Percentiles rank a stretch among this genome's conserved stretches.
These are phyloP conservation scores for Pteropus rufus DNA, from an alignment of 2,797 vertebrate genomes.

Conservation along the genomic window DNA sequence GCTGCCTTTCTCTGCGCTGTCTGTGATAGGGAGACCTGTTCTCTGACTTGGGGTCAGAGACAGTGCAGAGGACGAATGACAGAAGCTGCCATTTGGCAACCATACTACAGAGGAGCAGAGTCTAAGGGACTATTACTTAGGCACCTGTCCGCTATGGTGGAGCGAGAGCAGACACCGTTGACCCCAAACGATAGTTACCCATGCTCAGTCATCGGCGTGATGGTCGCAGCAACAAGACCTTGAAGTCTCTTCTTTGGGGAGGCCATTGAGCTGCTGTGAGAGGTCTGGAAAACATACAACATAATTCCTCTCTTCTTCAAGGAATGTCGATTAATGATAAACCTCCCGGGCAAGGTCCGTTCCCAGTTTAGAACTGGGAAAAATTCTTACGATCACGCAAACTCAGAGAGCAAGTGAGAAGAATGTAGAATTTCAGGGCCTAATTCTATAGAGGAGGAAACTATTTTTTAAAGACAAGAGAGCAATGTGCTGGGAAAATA, in stretches of 20 bases:
- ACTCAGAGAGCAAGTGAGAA: not conserved
- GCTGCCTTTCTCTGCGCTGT: not conserved
- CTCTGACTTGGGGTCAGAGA: not conserved
- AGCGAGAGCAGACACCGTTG: not conserved
- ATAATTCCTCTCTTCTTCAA: not conserved
- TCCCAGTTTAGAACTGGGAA: not conserved
- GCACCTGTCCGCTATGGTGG: not conserved
- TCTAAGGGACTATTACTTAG: not conserved
- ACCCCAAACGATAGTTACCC: constrained; percentile 83
- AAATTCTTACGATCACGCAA: not conserved
- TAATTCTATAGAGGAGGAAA: not conserved
- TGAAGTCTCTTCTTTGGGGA: constrained; percentile 79
- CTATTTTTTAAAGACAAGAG: not conserved
- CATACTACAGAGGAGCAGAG: not conserved
- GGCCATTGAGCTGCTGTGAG: constrained; percentile 74
- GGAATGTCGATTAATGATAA: constrained; percentile 51
- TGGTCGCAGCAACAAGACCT: constrained; percentile 92
- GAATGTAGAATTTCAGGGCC: not conserved
- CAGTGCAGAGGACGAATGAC: not conserved
- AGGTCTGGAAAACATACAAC: not conserved
- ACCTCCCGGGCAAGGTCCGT: constrained; percentile 62
- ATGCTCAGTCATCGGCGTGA: constrained; percentile 91
- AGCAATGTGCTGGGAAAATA: not conserved
- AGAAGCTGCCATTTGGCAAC: not conserved
- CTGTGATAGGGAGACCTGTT: not conserved